Evolutionary conservation across 2,797 vertebrate genomes (phyloP).

Genomic region (Enteromius unitaeniatus): DNA sequence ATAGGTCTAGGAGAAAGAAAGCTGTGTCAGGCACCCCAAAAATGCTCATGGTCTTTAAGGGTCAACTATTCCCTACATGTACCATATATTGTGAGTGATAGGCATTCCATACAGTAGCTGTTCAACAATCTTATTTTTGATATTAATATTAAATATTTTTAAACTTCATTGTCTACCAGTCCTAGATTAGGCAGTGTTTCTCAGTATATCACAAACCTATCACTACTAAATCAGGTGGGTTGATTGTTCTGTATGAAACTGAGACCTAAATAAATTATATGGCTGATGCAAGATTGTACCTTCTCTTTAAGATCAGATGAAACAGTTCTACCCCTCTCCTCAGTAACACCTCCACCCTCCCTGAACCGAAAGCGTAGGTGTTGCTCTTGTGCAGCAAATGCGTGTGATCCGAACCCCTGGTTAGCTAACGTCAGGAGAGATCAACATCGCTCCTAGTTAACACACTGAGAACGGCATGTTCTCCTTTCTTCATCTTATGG

Average conservation of each 20-base stretch:
- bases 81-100: neutral
- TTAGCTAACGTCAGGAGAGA: conserved; percentile 47
- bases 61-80: too few relatives aligned
- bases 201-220: conserved; percentile 29
- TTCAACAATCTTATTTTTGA: neutral
- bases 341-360: conserved; percentile 4
- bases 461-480: conserved; percentile 1
- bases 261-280: conserved; percentile 19
- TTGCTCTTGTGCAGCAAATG: conserved; percentile 45
- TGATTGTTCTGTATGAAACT: conserved; percentile 6
- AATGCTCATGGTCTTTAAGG: too few relatives aligned
- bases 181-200: neutral
- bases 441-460: conserved; percentile 32
- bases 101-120: neutral
- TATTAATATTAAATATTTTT: too few relatives aligned
- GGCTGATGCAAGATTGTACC: conserved; percentile 21
- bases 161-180: neutral
- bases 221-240: neutral
- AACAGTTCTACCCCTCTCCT: conserved; percentile 8
- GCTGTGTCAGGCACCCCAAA: too few relatives aligned
- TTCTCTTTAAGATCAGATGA: conserved; percentile 14
- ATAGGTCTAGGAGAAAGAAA: too few relatives aligned
- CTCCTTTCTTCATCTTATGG: neutral
- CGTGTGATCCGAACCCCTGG: conserved; percentile 37
- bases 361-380: conserved; percentile 20